phyloP scores from a whole-genome alignment of 2,113 vertebrate species.

The Alces alces region DNA sequence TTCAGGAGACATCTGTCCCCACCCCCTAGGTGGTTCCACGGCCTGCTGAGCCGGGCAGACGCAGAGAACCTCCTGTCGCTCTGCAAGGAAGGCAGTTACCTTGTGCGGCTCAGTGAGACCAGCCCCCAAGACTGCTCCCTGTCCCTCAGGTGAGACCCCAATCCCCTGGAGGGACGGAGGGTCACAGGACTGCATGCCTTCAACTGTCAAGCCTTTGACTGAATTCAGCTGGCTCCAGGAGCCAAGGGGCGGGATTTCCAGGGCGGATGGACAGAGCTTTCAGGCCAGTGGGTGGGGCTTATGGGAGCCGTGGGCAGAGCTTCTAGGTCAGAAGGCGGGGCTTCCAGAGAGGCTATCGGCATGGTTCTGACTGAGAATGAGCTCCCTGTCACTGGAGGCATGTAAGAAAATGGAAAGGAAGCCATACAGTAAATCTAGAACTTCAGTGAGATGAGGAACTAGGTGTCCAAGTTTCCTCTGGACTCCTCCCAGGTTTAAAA shows the following conservation, averaged over 20 bases:
- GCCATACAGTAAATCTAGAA: background rate
- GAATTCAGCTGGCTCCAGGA: background rate
- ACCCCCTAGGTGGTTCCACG: constrained; percentile 91
- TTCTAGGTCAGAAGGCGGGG: background rate
- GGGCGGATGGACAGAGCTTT: background rate
- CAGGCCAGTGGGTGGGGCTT: background rate
- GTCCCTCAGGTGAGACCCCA: constrained; percentile 83
- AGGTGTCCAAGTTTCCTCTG: background rate
- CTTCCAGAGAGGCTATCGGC: background rate
- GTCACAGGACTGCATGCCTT: background rate
- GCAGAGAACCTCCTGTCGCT: constrained; percentile 90
- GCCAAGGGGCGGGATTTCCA: background rate
- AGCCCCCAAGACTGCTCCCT: constrained; percentile 90
- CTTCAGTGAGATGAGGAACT: background rate
- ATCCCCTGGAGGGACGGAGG: background rate
- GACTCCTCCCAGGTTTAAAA: background rate
- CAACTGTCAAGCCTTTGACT: accelerated
- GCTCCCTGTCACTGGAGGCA: background rate
- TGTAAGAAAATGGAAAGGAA: background rate
- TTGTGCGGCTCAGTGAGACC: constrained; percentile 93
- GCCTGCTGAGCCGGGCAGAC: constrained; percentile 87
- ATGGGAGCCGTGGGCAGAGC: background rate
- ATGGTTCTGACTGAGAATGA: background rate
- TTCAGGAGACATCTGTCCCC: background rate
- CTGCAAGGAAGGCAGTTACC: constrained; percentile 94